Evolutionary conservation across 2,888 invertebrate genomes (phyloP).

Genomic region (Oligia latruncula): DNA sequence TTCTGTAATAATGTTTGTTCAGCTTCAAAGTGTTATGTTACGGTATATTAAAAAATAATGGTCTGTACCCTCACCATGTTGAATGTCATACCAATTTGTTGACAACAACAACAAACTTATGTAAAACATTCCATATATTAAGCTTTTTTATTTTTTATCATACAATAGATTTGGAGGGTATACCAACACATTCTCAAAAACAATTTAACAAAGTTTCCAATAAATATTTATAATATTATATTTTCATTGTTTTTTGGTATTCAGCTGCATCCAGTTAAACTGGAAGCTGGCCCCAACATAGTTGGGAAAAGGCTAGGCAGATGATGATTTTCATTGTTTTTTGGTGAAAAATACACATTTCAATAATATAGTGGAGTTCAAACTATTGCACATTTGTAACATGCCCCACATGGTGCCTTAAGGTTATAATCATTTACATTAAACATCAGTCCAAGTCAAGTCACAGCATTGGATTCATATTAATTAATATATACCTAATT

Average conservation of each 20-base stretch:
- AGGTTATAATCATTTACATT: conserved; percentile 32
- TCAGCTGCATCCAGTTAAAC: no score
- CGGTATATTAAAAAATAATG: conserved; percentile 50
- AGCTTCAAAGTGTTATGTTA: conserved; percentile 57
- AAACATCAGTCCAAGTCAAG: not conserved
- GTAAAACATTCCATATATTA: not conserved
- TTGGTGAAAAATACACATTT: not conserved
- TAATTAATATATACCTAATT: not conserved
- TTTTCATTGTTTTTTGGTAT: not conserved
- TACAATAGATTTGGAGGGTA: not conserved
- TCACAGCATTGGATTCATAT: not conserved
- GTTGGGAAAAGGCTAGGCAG: no score
- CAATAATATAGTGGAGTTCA: not conserved
- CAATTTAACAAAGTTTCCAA: not conserved
- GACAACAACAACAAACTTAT: conserved; percentile 41
- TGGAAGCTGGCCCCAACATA: no score
- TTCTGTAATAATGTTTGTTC: conserved; percentile 62
- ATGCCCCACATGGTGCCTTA: conserved; percentile 24
- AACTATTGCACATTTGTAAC: conserved; percentile 10
- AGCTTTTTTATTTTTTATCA: not conserved
- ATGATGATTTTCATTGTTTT: no score
- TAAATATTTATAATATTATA: not conserved
- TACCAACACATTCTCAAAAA: not conserved
- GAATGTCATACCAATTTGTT: conserved; percentile 42
- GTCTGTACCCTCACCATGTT: conserved; percentile 22